Base-by-base conservation (phyloP, 2,888 invertebrate genomes). In the Ctena decussata region DNA sequence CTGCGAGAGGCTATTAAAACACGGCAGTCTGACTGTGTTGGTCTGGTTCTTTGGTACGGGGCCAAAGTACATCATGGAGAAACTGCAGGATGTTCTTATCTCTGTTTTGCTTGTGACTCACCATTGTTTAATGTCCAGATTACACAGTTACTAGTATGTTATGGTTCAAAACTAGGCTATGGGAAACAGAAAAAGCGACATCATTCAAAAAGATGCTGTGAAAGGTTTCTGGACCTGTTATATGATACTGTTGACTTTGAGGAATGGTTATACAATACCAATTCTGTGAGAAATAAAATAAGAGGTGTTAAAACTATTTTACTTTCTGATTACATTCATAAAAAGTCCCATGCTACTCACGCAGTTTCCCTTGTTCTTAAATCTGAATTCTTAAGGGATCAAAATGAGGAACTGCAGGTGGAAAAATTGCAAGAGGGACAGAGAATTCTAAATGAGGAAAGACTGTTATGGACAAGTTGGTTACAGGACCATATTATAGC, bases 31-130 rank as follows among this genome's bases (percentile, higher is more conserved):
- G 39, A 57, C 5, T 53, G 60, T 32, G 80, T 44, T 69, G 69
- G 80, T 65, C 74, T 78, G 3, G 24, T 37, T 3, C 70, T 39
- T 12, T 53, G 70, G 35, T 83, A 76, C 69, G 76, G 75, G 12
- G 46, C 60, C 3, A 24, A 24, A 11, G 44, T 69, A 57, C 81
- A 86, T 65, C 65, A 35, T 30, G 65, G 65, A 35, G 65, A 65
- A 30, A 65, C 35, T 2, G 32, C 65, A 35, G 65, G 65, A 3
- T 65, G 65, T 30, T 81, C 80, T 24, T 83, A 78, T 41, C 41
- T 83, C 21, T 86, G 86, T 65, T 53, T 71, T 44, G 73, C 82
- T 15, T 65, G 65, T 65, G 65, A 65, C 24, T 65, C 65, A 35
- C 65, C 32, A 11, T 35, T 65, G 30, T 65, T 65, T 35, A 65